Conservation (phyloP, 2,113 vertebrate species). For the Hypanus sabinus region DNA sequence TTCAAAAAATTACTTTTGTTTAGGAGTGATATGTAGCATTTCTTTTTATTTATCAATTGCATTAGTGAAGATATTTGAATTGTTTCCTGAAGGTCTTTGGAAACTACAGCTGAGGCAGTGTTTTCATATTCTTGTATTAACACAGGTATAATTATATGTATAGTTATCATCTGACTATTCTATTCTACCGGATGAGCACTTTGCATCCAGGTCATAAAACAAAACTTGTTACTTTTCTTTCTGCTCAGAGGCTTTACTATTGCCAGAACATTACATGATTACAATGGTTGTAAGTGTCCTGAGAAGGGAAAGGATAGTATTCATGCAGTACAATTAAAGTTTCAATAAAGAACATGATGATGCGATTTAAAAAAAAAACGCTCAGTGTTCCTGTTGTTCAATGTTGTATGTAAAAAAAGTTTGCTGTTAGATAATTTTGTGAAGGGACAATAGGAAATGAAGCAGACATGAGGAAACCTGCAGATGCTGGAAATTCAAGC, state of each 20-base stretch:
- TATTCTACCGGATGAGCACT: neutral
- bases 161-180: constrained; percentile 20
- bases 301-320: neutral
- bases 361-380: neutral
- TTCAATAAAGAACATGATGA: neutral
- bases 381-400: neutral
- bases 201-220: constrained; percentile 20
- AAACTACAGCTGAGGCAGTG: neutral
- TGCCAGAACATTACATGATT: neutral
- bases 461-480: too few species aligned
- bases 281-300: neutral
- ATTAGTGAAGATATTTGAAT: neutral
- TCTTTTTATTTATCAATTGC: neutral
- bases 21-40: neutral
- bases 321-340: neutral
- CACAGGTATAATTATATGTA: neutral
- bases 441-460: neutral
- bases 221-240: neutral
- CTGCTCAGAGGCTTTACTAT: constrained; percentile 4
- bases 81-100: neutral
- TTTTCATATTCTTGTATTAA: constrained; percentile 9
- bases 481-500: too few species aligned
- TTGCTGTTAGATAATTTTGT: neutral
- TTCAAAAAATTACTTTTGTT: neutral
- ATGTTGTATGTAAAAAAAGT: neutral